Conservation (phyloP, 2,888 invertebrate species). For the Papilio protenor region DNA sequence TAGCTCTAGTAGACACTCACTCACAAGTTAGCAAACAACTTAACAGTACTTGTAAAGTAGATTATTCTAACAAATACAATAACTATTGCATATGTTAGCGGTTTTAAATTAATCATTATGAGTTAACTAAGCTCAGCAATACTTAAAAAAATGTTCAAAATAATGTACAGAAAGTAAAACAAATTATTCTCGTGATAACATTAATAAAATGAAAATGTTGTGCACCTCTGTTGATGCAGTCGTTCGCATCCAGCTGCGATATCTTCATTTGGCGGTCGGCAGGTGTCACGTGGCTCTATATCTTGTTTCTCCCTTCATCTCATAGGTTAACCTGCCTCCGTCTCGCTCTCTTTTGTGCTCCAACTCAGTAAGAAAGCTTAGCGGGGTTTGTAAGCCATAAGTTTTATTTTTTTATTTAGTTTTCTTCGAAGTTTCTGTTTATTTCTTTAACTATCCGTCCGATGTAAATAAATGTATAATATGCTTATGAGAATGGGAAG, state of each 20-base stretch:
- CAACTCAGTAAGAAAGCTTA: constrained; percentile 72
- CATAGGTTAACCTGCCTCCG: constrained; percentile 45
- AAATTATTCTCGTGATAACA: constrained; percentile 23
- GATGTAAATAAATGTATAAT: constrained; percentile 66
- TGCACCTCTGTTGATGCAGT: constrained; percentile 61
- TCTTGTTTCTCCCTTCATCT: constrained; percentile 58
- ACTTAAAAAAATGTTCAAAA: neutral
- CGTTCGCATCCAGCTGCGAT: constrained; percentile 82
- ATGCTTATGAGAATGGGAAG: constrained; percentile 51
- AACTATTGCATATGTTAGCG: no score
- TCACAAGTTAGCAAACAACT: no score
- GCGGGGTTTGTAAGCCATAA: constrained; percentile 60
- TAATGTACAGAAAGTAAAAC: neutral
- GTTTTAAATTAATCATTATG: no score
- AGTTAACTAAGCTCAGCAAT: neutral
- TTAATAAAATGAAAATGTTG: constrained; percentile 55
- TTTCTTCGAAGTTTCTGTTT: constrained; percentile 74
- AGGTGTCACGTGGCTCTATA: constrained; percentile 79
- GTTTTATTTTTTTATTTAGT: constrained; percentile 57
- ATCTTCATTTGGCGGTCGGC: constrained; percentile 83
- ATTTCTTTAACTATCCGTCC: constrained; percentile 72
- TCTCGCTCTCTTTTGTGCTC: constrained; percentile 69
- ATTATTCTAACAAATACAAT: no score
- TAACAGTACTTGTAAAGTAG: no score
- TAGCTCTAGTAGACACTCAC: neutral